phyloP scores from a whole-genome alignment of 2,888 invertebrate genomes.

The Drosophila longiperda region DNA sequence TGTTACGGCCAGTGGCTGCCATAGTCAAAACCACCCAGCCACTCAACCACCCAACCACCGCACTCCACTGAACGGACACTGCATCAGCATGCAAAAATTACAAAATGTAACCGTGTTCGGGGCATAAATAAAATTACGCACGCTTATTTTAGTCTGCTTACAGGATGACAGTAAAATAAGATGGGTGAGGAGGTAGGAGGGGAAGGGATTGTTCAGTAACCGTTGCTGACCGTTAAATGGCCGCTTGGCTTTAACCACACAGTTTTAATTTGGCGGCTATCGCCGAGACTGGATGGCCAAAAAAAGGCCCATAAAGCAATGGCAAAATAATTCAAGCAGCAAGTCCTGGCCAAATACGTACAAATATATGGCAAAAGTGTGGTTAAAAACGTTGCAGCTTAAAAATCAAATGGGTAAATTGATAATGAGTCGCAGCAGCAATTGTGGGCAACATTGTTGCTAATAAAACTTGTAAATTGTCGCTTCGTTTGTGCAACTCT shows the following conservation, averaged over 20 bases:
- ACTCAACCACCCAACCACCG: not conserved
- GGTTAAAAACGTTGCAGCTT: slow-evolving; percentile 60
- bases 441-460: slow-evolving; percentile 17
- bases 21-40: not conserved
- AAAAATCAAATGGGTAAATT: slow-evolving; percentile 79
- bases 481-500: slow-evolving; percentile 26
- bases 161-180: slow-evolving; percentile 56
- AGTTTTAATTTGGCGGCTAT: slow-evolving; percentile 82
- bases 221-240: slow-evolving; percentile 50
- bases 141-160: slow-evolving; percentile 84
- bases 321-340: slow-evolving; percentile 56
- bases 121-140: slow-evolving; percentile 85
- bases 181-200: slow-evolving; percentile 8
- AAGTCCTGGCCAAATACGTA: slow-evolving; percentile 12
- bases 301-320: slow-evolving; percentile 58
- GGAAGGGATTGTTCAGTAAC: slow-evolving; percentile 13
- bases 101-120: slow-evolving; percentile 82
- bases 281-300: slow-evolving; percentile 22
- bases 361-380: slow-evolving; percentile 19
- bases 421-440: slow-evolving; percentile 71
- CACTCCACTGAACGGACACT: slow-evolving; percentile 15
- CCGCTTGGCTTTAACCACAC: slow-evolving; percentile 76
- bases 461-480: slow-evolving; percentile 47
- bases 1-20: slow-evolving; percentile 12
- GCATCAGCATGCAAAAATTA: slow-evolving; percentile 75